Evolutionary conservation across 2,888 invertebrate genomes (phyloP), one percentile per base, ranked within the genome.

Genomic region (Pyrrhosoma nymphula): DNA sequence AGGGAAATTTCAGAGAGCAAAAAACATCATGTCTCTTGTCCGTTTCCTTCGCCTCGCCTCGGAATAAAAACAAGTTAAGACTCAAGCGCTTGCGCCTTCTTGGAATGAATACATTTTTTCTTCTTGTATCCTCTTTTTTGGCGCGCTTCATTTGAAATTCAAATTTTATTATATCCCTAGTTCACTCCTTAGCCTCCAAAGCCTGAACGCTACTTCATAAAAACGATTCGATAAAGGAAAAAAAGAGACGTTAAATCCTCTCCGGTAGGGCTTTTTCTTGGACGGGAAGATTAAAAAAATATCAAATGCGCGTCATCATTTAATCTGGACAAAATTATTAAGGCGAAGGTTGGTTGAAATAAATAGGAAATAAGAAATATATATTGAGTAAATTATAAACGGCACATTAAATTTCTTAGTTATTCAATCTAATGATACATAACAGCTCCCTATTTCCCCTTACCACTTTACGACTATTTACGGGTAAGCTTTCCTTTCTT

Each of bases 121-220:
- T 4, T 26, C 69, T n/a, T 82, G 16, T 26, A 0, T 82, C 47
- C 82, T 82, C n/a, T 82, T 82, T 82, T 82, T 35, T 82, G 69
- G 18, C 82, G 82, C 10, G 16, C 82, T 35, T 82, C 14, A 82
- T 82, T 82, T 82, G 82, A 35, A 82, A 82, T 30, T 82, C 82
- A 82, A 82, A 82, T 82, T 82, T 82, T 90, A 90, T 90, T 90
- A 30, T 90, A 90, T 56, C 56, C 30, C 16, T 55, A 90, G 90
- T 90, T 56, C 20, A 55, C 55, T 56, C 56, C 55, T 20, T 30
- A 56, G 55, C 6, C 90, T 56, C 14, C 30, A n/a, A 55, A 56
- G 90, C 47, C 30, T 20, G 90, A 90, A 55, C 35, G 35, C 35
- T 16, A 16, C 82, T 35, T 26, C 82, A 82, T 30, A 82, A 82